These are phyloP conservation scores for Leptothorax acervorum DNA, from an alignment of 2,888 invertebrate species.

Conservation along the genomic window DNA sequence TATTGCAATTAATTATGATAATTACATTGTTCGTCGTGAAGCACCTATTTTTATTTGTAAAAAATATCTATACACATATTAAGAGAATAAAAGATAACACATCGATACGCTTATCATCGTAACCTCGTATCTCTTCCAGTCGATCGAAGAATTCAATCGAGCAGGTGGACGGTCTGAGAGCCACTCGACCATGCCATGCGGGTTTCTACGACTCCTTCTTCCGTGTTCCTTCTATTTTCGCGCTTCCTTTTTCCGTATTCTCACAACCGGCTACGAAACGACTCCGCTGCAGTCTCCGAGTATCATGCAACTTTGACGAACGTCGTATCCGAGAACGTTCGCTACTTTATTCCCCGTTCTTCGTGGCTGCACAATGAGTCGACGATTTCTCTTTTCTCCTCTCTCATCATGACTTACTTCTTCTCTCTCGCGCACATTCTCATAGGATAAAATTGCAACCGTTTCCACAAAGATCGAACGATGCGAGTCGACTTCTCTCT, in stretches of 20 bases:
- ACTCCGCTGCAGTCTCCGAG: slow-evolving; percentile 55
- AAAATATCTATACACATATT: background rate
- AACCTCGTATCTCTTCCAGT: background rate
- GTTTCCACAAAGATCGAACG: slow-evolving; percentile 43
- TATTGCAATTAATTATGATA: background rate
- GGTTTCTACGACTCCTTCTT: slow-evolving; percentile 34
- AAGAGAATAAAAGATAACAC: background rate
- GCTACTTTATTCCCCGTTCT: slow-evolving; percentile 49
- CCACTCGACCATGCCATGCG: slow-evolving; percentile 10
- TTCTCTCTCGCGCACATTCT: background rate
- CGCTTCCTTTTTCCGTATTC: slow-evolving; percentile 43
- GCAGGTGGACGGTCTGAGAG: slow-evolving; percentile 34
- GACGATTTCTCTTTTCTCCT: slow-evolving; percentile 46
- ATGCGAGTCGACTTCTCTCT: slow-evolving; percentile 11
- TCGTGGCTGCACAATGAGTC: slow-evolving; percentile 35
- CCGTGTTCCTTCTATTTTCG: slow-evolving; percentile 3
- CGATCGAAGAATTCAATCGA: slow-evolving; percentile 40
- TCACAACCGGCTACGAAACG: slow-evolving; percentile 36
- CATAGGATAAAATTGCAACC: slow-evolving; percentile 39
- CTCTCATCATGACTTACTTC: slow-evolving; percentile 34
- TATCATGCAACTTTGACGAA: slow-evolving; percentile 71
- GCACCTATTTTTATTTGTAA: background rate
- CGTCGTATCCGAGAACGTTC: slow-evolving; percentile 57
- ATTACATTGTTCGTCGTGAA: background rate
- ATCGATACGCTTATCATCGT: background rate